Base-by-base conservation (phyloP, 2,113 vertebrate genomes). In the Gasterosteus aculeatus region DNA sequence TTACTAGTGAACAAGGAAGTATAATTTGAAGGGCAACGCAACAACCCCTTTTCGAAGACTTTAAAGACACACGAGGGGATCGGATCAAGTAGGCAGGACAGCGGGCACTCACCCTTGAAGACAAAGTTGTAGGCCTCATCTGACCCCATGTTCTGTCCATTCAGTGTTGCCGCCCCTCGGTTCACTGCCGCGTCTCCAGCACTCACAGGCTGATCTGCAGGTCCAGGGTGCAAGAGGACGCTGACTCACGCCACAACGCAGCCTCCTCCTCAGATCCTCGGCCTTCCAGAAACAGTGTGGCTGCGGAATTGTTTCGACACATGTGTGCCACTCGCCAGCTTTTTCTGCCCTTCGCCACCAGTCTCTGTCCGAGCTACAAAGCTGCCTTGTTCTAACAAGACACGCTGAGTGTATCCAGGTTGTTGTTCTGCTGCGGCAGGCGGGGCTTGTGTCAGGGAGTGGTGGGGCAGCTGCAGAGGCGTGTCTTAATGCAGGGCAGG, bases 101-200 rank as follows among this genome's bases (percentile, higher is more conserved):
- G 42, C 38, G 15, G 8, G 60, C 26, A 71, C 96, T 94, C 87
- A 98, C 97, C 97, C 92, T 98, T 99, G 87, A 99, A 99, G 85
- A 99, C 97, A 77, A 98, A 98, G 93, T 98, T 98, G 85, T 98
- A 99, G 73, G 96, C 95, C 63, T 97, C 96, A 29, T 94, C 92
- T 39, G 88, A 91, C 82, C 95, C 94, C 97, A 99, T 96, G 78
- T 77, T 86, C 44, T 68, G 78, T 77, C 76, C 87, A 88, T 86
- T 69, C 89, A 87, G 42, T 33, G 80, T 65, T 72, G 80, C 66
- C 35, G 3, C 56, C 41, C 60, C 78, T 58, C 72, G 35, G 41
- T 61, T 70, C 26, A 10, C 77, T 68, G 70, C 22, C 15, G 78
- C 22, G 46, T 82, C 72, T 71, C 44, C 47, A 54, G 69, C 65